Percentiles rank a stretch among this genome's conserved stretches.
Evolutionary conservation across 2,888 invertebrate species (phyloP).

Genomic region (Isotomurus palustris): DNA sequence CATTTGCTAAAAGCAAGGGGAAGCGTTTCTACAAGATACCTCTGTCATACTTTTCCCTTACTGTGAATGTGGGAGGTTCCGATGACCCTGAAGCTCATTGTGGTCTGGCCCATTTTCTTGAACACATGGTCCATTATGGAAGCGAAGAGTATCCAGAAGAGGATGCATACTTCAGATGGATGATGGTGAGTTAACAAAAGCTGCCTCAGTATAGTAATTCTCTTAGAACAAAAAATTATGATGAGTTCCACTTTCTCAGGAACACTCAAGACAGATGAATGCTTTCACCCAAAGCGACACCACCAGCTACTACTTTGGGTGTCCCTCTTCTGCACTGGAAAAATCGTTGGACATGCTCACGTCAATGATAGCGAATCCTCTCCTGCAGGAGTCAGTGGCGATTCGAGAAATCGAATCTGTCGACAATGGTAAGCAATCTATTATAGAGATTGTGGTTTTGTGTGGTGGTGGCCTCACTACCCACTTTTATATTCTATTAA

Average conservation of each 20-base stretch:
- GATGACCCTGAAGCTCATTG: constrained; percentile 11
- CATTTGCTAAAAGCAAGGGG: too few species aligned
- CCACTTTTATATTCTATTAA: too few species aligned
- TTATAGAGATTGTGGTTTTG: too few species aligned
- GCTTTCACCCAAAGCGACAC: constrained; percentile 9
- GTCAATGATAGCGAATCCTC: constrained; percentile 11
- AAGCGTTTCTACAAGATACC: too few species aligned
- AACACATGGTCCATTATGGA: constrained; percentile 30
- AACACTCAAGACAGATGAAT: background rate
- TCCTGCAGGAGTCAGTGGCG: background rate
- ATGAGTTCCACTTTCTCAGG: too few species aligned
- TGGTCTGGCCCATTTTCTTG: constrained; percentile 26
- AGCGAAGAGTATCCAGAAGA: constrained; percentile 12
- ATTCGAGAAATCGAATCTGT: constrained; percentile 12
- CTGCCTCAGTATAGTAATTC: too few species aligned
- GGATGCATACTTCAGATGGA: background rate
- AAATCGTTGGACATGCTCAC: constrained; percentile 1
- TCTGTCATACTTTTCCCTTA: too few species aligned
- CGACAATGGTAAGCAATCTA: constrained; percentile 13
- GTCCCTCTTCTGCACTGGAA: background rate
- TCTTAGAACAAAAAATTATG: too few species aligned
- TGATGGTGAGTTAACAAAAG: background rate
- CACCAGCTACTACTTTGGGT: constrained; percentile 6
- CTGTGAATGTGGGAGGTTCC: constrained; percentile 10
- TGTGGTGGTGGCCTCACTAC: too few species aligned